Percentiles rank a stretch among this genome's conserved stretches.
phyloP scores from a whole-genome alignment of 2,113 vertebrate genomes.

The Patagioenas fasciata region DNA sequence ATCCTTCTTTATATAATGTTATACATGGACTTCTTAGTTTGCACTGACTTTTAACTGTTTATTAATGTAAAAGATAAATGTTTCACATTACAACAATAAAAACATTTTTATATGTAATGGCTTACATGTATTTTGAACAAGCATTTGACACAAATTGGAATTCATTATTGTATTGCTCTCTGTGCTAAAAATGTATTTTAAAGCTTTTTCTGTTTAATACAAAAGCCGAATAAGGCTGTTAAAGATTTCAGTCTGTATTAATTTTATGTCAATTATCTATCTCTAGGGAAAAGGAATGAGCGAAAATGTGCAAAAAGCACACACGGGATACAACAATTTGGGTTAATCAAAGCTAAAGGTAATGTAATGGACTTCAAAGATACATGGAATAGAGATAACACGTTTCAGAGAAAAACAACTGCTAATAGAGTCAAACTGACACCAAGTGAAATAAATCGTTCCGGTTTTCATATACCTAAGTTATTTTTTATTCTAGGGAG shows the following conservation, averaged over 20 bases:
- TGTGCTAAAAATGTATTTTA: not conserved
- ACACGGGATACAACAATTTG: not conserved
- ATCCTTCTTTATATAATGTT: not conserved
- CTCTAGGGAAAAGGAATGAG: not conserved
- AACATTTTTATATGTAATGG: not conserved
- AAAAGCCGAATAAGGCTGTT: not conserved
- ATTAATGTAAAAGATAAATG: not conserved
- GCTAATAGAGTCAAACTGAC: not conserved
- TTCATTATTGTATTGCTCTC: not conserved
- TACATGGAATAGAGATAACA: not conserved
- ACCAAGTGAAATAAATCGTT: not conserved
- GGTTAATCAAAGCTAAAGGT: constrained; percentile 14
- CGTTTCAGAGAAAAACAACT: not conserved
- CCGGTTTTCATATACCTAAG: not conserved
- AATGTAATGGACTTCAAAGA: not conserved
- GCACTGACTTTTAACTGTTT: not conserved
- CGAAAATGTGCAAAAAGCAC: not conserved
- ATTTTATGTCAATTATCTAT: not conserved
- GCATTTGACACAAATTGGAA: not conserved
- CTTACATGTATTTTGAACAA: not conserved
- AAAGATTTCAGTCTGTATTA: not conserved
- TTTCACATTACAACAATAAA: not conserved
- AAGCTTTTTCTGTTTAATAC: not conserved
- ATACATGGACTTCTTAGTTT: not conserved
- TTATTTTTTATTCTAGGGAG: not conserved